A percentile compares a stretch with the other conserved stretches of the same genome.
Evolutionary conservation across 2,113 vertebrate species (phyloP).

Genomic region (Sminthopsis crassicaudata): DNA sequence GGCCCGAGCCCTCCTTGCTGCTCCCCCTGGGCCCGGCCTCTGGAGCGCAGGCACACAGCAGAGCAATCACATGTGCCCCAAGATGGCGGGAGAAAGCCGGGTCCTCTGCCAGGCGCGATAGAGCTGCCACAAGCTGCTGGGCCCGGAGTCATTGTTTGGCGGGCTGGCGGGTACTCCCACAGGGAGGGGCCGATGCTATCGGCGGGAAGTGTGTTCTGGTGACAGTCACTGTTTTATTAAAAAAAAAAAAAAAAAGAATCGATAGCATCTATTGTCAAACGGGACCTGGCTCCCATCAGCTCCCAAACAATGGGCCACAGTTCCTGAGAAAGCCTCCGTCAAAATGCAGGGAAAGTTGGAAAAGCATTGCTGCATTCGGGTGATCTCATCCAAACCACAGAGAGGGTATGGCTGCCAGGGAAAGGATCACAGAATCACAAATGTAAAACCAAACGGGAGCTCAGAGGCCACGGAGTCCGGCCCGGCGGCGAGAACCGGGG

Average conservation of each 20-base stretch:
- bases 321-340: not conserved
- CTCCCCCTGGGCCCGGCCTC: not conserved
- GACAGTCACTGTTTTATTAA: slow-evolving; percentile 22
- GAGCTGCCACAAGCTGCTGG: not conserved
- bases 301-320: not conserved
- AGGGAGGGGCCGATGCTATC: not conserved
- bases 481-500: not conserved
- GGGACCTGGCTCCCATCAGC: not conserved
- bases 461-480: not conserved
- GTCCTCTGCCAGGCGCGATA: slow-evolving; percentile 14
- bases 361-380: not conserved
- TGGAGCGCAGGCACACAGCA: not conserved
- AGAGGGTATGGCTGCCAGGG: not conserved
- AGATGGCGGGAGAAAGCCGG: not conserved
- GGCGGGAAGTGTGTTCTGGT: not conserved
- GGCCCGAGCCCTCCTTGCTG: slow-evolving; percentile 22
- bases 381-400: not conserved
- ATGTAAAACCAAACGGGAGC: not conserved
- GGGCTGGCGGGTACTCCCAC: not conserved
- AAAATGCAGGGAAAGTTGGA: not conserved
- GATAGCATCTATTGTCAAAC: not conserved
- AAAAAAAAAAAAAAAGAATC: not conserved
- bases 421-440: not conserved
- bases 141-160: too few relatives aligned
- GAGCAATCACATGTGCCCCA: not conserved